phyloP scores from a whole-genome alignment of 2,797 vertebrate genomes.

The Sarcoramphus papa region DNA sequence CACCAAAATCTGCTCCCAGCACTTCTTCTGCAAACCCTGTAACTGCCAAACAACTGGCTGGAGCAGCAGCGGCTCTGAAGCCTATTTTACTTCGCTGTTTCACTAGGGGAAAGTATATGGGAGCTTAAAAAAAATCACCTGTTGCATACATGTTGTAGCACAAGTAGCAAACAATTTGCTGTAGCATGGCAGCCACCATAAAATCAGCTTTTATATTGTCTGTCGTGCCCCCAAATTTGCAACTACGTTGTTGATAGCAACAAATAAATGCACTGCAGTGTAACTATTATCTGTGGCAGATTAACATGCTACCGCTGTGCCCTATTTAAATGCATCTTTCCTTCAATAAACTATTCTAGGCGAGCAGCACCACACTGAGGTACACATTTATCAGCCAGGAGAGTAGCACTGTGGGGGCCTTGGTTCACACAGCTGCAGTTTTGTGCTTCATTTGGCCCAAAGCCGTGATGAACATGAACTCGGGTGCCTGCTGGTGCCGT shows the following conservation, averaged over 20 bases:
- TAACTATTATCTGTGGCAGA: slow-evolving; percentile 63
- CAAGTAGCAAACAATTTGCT: slow-evolving; percentile 24
- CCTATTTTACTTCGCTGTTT: not conserved
- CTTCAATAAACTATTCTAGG: slow-evolving; percentile 46
- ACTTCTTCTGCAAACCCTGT: not conserved
- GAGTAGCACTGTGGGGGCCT: slow-evolving; percentile 39
- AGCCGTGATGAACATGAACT: slow-evolving; percentile 34
- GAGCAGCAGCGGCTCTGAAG: not conserved
- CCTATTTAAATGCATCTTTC: slow-evolving; percentile 51
- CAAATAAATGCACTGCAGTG: slow-evolving; percentile 60
- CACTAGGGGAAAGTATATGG: not conserved
- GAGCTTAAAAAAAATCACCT: slow-evolving; percentile 18
- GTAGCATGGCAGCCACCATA: slow-evolving; percentile 15
- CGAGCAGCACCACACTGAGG: slow-evolving; percentile 53
- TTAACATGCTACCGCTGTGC: slow-evolving; percentile 56
- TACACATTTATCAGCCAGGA: slow-evolving; percentile 44
- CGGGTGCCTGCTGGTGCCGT: slow-evolving; percentile 13
- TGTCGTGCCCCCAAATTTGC: slow-evolving; percentile 28
- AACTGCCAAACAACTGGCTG: not conserved
- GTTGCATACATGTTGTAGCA: slow-evolving; percentile 30
- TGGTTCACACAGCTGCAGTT: slow-evolving; percentile 61
- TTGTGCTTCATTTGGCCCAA: slow-evolving; percentile 59
- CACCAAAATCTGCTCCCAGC: not conserved
- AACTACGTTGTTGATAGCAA: slow-evolving; percentile 15
- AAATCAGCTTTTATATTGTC: slow-evolving; percentile 39